Conservation (phyloP, 2,797 vertebrate species). For the Varecia variegata region DNA sequence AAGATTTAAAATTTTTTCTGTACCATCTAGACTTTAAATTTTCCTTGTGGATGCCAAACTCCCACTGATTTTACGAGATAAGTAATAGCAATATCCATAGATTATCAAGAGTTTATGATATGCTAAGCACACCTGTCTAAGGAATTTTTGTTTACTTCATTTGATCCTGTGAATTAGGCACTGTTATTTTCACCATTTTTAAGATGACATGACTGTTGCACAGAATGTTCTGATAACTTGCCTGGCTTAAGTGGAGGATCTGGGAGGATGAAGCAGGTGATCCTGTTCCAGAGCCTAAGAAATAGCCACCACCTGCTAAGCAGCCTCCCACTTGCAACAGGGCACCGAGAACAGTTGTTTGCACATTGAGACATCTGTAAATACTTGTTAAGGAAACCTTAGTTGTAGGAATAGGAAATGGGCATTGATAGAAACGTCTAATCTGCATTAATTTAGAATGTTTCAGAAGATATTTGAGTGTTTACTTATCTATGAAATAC, state of each 20-base stretch:
- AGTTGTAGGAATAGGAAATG: not conserved
- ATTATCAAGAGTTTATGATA: not conserved
- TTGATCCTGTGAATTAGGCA: not conserved
- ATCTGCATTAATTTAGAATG: not conserved
- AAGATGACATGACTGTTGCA: not conserved
- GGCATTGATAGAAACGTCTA: not conserved
- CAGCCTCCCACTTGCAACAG: not conserved
- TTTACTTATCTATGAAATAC: not conserved
- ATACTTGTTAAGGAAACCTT: not conserved
- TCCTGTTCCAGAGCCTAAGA: not conserved
- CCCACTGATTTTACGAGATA: not conserved
- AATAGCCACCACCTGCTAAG: not conserved
- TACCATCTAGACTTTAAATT: not conserved
- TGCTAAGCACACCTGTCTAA: not conserved
- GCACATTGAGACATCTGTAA: not conserved
- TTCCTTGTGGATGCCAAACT: not conserved
- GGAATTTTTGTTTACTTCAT: not conserved
- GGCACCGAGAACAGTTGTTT: not conserved
- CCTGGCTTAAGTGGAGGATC: not conserved
- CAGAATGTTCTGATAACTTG: not conserved
- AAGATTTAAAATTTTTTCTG: not conserved
- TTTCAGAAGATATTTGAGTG: constrained; percentile 6
- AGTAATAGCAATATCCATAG: not conserved
- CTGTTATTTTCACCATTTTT: not conserved
- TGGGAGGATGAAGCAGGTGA: not conserved